phyloP scores from a whole-genome alignment of 2,888 invertebrate species.

The Agrochola circellaris region DNA sequence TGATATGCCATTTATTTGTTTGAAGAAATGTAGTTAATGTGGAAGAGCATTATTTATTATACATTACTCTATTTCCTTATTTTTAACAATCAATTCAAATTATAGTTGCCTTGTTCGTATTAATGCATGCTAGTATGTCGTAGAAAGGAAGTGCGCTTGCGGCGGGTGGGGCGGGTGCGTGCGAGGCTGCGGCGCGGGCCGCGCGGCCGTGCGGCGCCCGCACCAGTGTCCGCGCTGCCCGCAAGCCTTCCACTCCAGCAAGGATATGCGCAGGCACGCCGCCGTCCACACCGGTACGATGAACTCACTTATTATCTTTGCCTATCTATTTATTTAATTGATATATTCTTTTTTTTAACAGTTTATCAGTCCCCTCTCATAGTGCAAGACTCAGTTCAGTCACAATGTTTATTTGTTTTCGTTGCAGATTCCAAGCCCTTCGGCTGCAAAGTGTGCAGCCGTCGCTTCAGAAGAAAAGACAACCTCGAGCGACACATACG shows the following conservation, averaged over 20 bases:
- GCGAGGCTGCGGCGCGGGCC: constrained; percentile 54
- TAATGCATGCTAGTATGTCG: constrained; percentile 45
- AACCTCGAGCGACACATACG: constrained; percentile 94
- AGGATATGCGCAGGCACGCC: constrained; percentile 93
- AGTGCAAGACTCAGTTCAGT: neutral
- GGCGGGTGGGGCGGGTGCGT: constrained; percentile 63
- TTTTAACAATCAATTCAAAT: neutral
- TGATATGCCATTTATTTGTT: neutral
- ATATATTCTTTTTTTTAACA: neutral
- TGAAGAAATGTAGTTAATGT: neutral
- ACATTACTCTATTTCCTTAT: neutral
- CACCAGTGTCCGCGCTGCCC: constrained; percentile 92
- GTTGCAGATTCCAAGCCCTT: constrained; percentile 92
- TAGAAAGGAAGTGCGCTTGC: constrained; percentile 74
- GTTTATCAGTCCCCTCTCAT: neutral
- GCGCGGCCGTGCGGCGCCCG: constrained; percentile 80
- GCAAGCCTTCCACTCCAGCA: constrained; percentile 92
- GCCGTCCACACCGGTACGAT: constrained; percentile 92
- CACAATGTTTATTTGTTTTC: neutral
- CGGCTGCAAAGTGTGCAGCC: constrained; percentile 93
- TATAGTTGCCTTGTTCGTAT: neutral
- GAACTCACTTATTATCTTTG: neutral
- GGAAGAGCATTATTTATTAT: neutral
- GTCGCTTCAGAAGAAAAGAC: constrained; percentile 94
- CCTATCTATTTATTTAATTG: neutral